These are phyloP conservation scores for Montipora sp. DNA, from an alignment of 64 coral and sea anemone species.

Conservation along the genomic window DNA sequence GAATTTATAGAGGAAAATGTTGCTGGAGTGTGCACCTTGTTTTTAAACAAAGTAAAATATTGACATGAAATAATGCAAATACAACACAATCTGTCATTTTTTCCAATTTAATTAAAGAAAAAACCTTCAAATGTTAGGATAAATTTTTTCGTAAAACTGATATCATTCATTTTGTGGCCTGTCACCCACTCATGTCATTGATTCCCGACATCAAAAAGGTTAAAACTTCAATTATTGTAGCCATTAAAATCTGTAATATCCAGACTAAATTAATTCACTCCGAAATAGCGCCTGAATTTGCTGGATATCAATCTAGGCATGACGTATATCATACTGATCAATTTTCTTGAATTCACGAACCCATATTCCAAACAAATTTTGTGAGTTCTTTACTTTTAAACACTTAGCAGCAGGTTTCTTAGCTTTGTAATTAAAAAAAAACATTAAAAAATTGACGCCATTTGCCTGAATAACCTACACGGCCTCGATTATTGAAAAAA, in stretches of 20 bases:
- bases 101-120: neutral
- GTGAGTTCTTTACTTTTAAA: too few species aligned
- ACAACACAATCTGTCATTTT: neutral
- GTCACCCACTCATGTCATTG: neutral
- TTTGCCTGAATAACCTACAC: neutral
- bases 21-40: too few species aligned
- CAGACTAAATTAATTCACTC: neutral
- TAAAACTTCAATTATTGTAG: neutral
- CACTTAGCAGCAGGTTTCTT: neutral
- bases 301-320: too few species aligned
- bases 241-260: neutral
- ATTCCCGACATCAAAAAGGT: neutral
- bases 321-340: too few species aligned
- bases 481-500: neutral
- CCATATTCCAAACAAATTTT: too few species aligned
- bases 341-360: too few species aligned
- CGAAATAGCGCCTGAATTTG: too few species aligned
- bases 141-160: neutral
- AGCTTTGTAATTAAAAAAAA: neutral
- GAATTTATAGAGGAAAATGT: too few species aligned
- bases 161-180: too few species aligned
- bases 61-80: conserved; percentile 6
- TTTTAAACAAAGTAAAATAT: neutral
- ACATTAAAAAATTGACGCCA: neutral
- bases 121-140: neutral